Evolutionary conservation across 2,113 vertebrate genomes (phyloP).

Genomic region (Ursus arctos): DNA sequence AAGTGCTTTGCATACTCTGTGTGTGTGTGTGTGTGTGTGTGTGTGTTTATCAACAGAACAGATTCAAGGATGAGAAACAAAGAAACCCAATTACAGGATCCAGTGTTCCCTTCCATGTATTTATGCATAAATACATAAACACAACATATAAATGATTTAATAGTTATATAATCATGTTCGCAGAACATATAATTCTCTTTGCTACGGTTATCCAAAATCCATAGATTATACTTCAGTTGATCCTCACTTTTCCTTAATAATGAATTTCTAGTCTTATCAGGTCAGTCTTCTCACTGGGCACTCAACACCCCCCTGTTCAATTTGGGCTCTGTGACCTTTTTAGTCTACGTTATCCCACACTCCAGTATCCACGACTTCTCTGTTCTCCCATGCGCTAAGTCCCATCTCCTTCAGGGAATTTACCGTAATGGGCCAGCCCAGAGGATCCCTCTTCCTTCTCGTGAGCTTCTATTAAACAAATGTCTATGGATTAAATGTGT

Average conservation of each 20-base stretch:
- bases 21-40: background rate
- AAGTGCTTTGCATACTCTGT: background rate
- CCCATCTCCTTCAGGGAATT: background rate
- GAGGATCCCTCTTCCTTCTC: background rate
- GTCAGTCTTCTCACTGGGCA: background rate
- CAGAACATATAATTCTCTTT: background rate
- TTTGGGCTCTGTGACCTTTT: background rate
- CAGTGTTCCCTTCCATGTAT: background rate
- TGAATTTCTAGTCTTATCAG: background rate
- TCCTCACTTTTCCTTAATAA: background rate
- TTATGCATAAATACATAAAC: slow-evolving; percentile 15
- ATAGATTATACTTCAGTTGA: background rate
- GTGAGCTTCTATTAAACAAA: background rate
- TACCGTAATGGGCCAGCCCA: background rate
- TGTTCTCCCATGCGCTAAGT: background rate
- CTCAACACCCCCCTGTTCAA: background rate
- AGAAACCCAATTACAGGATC: background rate
- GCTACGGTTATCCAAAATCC: background rate
- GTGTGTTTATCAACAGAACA: background rate
- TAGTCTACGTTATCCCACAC: background rate
- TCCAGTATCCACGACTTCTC: background rate
- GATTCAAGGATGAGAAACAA: slow-evolving; percentile 40
- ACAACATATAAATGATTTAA: background rate
- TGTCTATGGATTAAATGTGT: background rate
- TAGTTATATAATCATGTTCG: background rate